These are phyloP conservation scores for Malurus leucopterus DNA, from an alignment of 2,797 vertebrate genomes.

Conservation along the genomic window DNA sequence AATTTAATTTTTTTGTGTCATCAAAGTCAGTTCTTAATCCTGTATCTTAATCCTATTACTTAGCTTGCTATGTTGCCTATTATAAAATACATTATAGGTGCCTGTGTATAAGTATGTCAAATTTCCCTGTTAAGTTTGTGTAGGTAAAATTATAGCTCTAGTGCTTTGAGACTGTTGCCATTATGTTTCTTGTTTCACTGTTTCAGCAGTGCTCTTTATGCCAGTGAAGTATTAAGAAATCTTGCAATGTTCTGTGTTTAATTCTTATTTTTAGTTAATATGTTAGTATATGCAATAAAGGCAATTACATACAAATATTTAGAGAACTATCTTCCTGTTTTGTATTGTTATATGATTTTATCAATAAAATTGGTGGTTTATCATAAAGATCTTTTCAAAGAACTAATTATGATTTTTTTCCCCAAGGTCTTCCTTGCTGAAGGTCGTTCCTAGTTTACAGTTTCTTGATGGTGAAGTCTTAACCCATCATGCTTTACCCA, in stretches of 20 bases:
- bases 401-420: background rate
- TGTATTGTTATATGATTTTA: background rate
- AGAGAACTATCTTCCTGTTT: background rate
- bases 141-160: background rate
- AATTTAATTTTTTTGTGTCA: background rate
- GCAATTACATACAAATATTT: background rate
- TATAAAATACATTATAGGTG: background rate
- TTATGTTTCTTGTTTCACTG: background rate
- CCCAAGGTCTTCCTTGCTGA: slow-evolving; percentile 74
- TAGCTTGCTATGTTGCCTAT: background rate
- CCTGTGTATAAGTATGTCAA: background rate
- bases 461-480: slow-evolving; percentile 71
- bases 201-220: background rate
- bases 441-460: slow-evolving; percentile 72
- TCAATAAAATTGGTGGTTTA: background rate
- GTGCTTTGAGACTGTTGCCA: background rate
- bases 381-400: background rate
- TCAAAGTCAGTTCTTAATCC: background rate
- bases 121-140: background rate
- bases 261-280: background rate
- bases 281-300: background rate
- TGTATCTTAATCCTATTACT: background rate
- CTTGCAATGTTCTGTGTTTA: background rate
- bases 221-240: background rate
- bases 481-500: slow-evolving; percentile 4